Evolutionary conservation across 2,113 vertebrate genomes (phyloP).

Genomic region (Cinclus cinclus): DNA sequence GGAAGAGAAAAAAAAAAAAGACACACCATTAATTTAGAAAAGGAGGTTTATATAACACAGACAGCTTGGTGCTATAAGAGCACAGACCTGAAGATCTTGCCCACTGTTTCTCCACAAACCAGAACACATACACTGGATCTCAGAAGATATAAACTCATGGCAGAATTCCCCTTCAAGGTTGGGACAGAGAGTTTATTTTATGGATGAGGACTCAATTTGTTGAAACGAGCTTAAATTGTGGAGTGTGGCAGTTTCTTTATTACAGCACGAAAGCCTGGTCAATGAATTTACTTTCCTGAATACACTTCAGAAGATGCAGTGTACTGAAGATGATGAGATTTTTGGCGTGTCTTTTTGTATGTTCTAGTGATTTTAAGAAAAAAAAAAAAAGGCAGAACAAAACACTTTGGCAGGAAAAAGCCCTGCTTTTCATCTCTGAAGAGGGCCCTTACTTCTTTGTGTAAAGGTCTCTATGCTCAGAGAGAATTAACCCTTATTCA

Average conservation of each 20-base stretch:
- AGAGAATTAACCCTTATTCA: conserved; percentile 33
- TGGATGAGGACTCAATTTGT: neutral
- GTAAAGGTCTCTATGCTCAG: neutral
- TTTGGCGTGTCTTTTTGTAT: neutral
- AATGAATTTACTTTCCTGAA: neutral
- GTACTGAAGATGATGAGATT: neutral
- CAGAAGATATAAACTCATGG: neutral
- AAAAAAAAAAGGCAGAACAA: neutral
- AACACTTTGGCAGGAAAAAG: neutral
- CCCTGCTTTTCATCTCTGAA: neutral
- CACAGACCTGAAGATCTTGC: neutral
- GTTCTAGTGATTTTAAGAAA: neutral
- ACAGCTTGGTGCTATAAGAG: neutral
- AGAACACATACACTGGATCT: neutral
- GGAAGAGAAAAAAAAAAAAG: conserved; percentile 5
- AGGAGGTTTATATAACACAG: neutral
- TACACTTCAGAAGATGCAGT: neutral
- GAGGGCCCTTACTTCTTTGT: neutral
- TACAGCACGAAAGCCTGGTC: neutral
- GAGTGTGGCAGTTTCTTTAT: neutral
- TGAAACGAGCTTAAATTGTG: neutral
- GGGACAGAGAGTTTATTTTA: neutral
- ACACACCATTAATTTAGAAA: neutral
- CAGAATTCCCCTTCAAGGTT: neutral
- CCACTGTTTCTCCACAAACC: neutral